Conservation (phyloP, 2,888 invertebrate genomes). For the Napeogenes inachia region DNA sequence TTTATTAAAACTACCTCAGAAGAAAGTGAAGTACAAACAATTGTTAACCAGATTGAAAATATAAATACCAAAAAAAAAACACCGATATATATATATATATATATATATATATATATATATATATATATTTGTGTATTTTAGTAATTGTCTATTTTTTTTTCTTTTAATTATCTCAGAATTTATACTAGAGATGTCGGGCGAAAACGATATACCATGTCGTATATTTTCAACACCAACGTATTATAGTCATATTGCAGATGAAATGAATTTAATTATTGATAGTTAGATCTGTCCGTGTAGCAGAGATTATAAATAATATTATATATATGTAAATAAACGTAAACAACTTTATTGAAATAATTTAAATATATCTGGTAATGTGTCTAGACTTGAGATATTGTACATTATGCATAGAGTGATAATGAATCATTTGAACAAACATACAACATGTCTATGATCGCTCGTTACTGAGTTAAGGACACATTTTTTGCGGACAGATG, state of each 20-base stretch:
- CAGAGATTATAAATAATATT: background rate
- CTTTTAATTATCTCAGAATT: too few relatives aligned
- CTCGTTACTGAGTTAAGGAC: constrained; percentile 28
- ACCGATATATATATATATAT: too few relatives aligned
- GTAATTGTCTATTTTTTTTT: too few relatives aligned
- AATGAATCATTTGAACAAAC: background rate
- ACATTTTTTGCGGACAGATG: constrained; percentile 44
- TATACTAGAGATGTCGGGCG: constrained; percentile 16
- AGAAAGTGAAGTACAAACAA: too few relatives aligned
- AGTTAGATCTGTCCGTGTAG: constrained; percentile 7
- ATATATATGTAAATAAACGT: background rate
- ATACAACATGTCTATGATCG: constrained; percentile 4
- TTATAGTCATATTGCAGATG: constrained; percentile 69
- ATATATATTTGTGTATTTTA: too few relatives aligned
- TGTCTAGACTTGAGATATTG: background rate
- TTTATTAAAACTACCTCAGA: too few relatives aligned
- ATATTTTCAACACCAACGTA: constrained; percentile 46
- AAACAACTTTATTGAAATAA: background rate
- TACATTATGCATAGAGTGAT: background rate
- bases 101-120: too few relatives aligned
- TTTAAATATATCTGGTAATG: background rate
- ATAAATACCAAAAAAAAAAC: too few relatives aligned
- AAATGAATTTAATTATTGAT: constrained; percentile 61
- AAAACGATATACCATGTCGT: constrained; percentile 33
- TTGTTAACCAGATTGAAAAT: too few relatives aligned